Conservation (phyloP, 2,888 invertebrate genomes). For the Chymomyza amoena region DNA sequence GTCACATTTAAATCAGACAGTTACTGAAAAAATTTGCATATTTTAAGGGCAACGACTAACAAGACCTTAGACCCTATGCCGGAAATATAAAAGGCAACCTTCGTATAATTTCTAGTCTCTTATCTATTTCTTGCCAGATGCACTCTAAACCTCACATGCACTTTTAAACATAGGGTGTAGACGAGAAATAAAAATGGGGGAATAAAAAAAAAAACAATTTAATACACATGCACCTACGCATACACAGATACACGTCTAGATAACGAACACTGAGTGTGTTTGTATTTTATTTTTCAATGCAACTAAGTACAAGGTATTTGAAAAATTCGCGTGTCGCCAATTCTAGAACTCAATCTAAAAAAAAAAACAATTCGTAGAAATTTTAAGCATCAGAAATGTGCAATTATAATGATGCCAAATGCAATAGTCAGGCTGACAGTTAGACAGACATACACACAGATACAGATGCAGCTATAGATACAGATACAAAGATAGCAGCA, state of each 20-base stretch:
- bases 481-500: constrained; percentile 12
- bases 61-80: too few species aligned
- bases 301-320: not conserved
- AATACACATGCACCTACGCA: constrained; percentile 27
- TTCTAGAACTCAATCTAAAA: not conserved
- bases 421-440: constrained; percentile 2
- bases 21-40: too few species aligned
- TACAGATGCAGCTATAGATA: constrained; percentile 7
- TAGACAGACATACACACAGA: not conserved
- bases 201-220: constrained; percentile 28
- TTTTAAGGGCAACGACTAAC: too few species aligned
- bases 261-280: not conserved
- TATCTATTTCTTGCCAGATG: not conserved
- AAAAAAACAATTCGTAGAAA: not conserved
- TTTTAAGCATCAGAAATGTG: not conserved
- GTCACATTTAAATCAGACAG: too few species aligned
- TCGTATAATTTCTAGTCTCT: too few species aligned
- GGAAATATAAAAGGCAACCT: too few species aligned
- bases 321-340: not conserved
- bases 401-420: not conserved
- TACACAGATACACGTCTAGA: constrained; percentile 3
- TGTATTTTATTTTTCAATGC: not conserved
- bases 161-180: not conserved
- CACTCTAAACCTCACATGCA: not conserved
- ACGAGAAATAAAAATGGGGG: not conserved